Conservation (phyloP, 2,797 vertebrate species). For the Syngnathus rostellatus region DNA sequence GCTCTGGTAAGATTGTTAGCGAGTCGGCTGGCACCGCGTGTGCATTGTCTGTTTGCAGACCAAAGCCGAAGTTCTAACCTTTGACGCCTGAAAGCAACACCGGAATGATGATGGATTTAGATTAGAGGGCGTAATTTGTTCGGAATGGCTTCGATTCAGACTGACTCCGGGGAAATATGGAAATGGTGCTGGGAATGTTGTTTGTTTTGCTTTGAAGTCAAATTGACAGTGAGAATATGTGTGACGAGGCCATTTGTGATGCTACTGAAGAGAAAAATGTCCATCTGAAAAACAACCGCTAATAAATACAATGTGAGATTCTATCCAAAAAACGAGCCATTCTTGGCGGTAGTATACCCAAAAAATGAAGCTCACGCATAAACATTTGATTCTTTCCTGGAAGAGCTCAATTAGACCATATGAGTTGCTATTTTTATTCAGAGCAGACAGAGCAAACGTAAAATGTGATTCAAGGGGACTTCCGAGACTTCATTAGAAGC, state of each 20-base stretch:
- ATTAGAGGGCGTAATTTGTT: slow-evolving; percentile 48
- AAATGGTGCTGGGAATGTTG: slow-evolving; percentile 20
- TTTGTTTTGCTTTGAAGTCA: slow-evolving; percentile 49
- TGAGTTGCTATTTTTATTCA: background rate
- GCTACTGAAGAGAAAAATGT: slow-evolving; percentile 8
- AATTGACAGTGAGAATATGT: slow-evolving; percentile 28
- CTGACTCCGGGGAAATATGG: slow-evolving; percentile 23
- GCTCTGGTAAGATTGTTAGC: slow-evolving; percentile 47
- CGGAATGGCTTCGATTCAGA: slow-evolving; percentile 36
- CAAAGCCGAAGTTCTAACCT: slow-evolving; percentile 34
- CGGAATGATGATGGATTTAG: slow-evolving; percentile 48
- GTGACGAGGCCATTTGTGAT: slow-evolving; percentile 15
- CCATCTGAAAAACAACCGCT: background rate
- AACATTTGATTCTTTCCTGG: slow-evolving; percentile 4
- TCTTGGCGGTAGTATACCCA: background rate
- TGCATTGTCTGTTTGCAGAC: slow-evolving; percentile 31
- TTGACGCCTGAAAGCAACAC: slow-evolving; percentile 44
- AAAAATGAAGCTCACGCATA: background rate
- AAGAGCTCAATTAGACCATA: slow-evolving; percentile 2
- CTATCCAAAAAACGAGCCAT: background rate
- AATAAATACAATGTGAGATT: background rate
- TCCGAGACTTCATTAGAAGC: slow-evolving; percentile 37
- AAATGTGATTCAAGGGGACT: slow-evolving; percentile 37
- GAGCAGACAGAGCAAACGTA: slow-evolving; percentile 6
- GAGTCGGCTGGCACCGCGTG: slow-evolving; percentile 7